Evolutionary conservation across 2,888 invertebrate genomes (phyloP).

Genomic region (Temnothorax rugatulus): DNA sequence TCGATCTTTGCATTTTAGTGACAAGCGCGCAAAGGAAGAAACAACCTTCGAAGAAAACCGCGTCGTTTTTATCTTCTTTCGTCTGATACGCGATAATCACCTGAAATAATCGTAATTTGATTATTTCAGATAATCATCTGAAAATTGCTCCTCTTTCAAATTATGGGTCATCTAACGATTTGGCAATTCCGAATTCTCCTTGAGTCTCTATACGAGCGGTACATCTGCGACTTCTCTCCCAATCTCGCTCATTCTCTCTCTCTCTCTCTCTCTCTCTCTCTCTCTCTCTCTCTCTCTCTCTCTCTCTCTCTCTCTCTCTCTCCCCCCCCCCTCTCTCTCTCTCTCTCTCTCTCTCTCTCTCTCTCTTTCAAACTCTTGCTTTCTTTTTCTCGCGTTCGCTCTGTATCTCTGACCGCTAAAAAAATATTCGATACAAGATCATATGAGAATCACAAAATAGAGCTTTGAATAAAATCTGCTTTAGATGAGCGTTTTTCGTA

Average conservation of each 20-base stretch:
- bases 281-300: slow-evolving; percentile 38
- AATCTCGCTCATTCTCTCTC: slow-evolving; percentile 48
- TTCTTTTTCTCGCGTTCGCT: slow-evolving; percentile 39
- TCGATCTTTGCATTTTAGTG: background rate
- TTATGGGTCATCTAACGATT: background rate
- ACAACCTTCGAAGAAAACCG: background rate
- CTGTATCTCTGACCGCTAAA: slow-evolving; percentile 69
- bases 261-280: slow-evolving; percentile 53
- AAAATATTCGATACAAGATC: slow-evolving; percentile 73
- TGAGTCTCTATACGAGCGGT: slow-evolving; percentile 80
- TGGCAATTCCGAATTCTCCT: slow-evolving; percentile 30
- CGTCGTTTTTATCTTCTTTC: background rate
- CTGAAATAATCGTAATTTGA: background rate
- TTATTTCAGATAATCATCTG: background rate
- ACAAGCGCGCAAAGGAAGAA: background rate
- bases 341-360: slow-evolving; percentile 51
- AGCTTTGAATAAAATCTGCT: slow-evolving; percentile 59
- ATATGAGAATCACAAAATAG: slow-evolving; percentile 63
- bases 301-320: slow-evolving; percentile 50
- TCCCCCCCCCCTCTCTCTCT: slow-evolving; percentile 47
- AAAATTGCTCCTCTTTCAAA: background rate
- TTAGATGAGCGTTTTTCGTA: slow-evolving; percentile 43
- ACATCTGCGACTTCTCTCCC: slow-evolving; percentile 73
- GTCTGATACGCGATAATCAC: background rate
- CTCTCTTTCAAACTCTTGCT: slow-evolving; percentile 43